Conservation (phyloP, 2,888 invertebrate species). For the Morpho deidamia region DNA sequence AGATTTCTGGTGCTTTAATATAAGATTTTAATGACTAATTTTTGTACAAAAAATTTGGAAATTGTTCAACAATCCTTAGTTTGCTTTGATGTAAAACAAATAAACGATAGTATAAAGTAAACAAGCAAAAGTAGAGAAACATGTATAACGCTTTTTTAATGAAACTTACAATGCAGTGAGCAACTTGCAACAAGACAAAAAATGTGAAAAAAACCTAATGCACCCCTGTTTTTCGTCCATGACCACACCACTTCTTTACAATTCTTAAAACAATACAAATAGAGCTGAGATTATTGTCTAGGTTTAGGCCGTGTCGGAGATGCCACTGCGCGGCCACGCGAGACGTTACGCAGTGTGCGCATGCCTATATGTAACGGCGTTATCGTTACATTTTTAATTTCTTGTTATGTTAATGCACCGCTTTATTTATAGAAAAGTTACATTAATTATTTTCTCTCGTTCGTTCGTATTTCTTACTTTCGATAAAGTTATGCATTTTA, state of each 20-base stretch:
- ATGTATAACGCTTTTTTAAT: no score
- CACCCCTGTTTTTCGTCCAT: not conserved
- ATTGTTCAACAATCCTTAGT: no score
- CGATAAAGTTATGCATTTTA: no score
- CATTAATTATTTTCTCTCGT: not conserved
- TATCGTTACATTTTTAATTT: slow-evolving; percentile 5
- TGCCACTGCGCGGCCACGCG: slow-evolving; percentile 33
- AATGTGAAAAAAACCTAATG: not conserved
- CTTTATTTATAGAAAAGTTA: not conserved
- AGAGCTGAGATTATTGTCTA: not conserved
- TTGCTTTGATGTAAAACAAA: no score
- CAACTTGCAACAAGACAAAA: no score
- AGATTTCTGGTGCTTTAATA: no score
- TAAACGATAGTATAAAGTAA: no score
- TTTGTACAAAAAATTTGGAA: no score
- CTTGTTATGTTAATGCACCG: slow-evolving; percentile 1
- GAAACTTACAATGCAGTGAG: no score
- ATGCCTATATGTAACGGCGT: slow-evolving; percentile 40
- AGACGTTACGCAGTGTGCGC: slow-evolving; percentile 41
- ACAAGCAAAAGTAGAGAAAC: no score
- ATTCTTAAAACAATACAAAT: not conserved
- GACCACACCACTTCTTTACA: not conserved
- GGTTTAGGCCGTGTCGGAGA: not conserved
- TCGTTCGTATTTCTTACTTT: no score
- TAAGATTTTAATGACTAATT: no score